Evolutionary conservation across 2,888 invertebrate genomes (phyloP), one percentile per base, ranked within the genome.

Genomic region (Euplagia quadripunctaria): DNA sequence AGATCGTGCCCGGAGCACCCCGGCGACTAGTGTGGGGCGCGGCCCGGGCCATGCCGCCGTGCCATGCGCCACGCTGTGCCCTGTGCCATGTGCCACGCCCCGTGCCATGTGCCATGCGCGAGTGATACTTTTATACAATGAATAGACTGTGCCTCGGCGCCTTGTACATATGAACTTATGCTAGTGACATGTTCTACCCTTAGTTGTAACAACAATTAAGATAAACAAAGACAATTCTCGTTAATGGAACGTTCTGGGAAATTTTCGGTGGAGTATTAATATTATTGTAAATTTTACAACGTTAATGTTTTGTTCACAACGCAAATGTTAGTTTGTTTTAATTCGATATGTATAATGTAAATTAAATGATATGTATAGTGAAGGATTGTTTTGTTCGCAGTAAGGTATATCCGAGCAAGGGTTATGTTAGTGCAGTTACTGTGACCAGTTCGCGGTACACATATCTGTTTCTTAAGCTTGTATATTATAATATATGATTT

Each of bases 1-100:
- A 98, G 99, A 95, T 99, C 99, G 90, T 99, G 99, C 96, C 99
- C 99, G 72, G 99, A 99, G 96, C 99, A 99, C 96, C 99, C 99
- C 87, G 98, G 98, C 89, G 99, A 99, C 96, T 99, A 97, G 97
- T 96, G 92, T 69, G 74, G 98, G 71, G 76, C 69, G 68, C 82
- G 97, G 98, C 88, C 98, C 72, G 80, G 71, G 79, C 78, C 77
- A 61, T 55, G 72, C 67, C 61, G 58, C 66, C 69, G 72, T 71
- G 71, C 82, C 83, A 81, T 82, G 91, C 90, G 92, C 92, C 91
- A 90, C 89, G 65, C 91, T 7, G 90, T 99, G 99, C 96, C 99
- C 70, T 58, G 61, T 51, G 66, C 73, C 67, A 69, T 3, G 67
- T 16, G 64, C 55, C 71, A 20, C 66, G 66, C 66, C 64, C 66